A percentile compares a stretch with the other conserved stretches of the same genome.
phyloP scores from a whole-genome alignment of 2,888 invertebrate species.

The Gisinianus flammeolus region DNA sequence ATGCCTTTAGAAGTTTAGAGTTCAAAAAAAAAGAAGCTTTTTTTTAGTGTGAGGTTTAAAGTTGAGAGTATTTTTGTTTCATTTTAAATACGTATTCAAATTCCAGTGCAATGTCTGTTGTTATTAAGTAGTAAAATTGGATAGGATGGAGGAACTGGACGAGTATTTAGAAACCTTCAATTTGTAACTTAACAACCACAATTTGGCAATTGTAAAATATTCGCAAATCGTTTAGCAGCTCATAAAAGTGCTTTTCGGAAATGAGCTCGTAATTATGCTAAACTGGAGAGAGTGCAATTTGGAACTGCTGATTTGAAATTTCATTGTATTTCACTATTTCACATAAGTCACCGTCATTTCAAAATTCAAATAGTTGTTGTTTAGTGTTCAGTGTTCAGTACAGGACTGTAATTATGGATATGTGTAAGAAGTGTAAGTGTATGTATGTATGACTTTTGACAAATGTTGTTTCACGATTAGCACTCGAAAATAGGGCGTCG shows the following conservation, averaged over 20 bases:
- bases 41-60: too few species aligned
- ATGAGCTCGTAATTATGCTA: background rate
- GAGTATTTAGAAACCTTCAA: background rate
- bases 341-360: background rate
- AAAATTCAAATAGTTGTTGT: too few species aligned
- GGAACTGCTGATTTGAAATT: background rate
- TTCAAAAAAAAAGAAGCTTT: too few species aligned
- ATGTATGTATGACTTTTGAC: too few species aligned
- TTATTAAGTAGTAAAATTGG: background rate
- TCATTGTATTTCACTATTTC: too few species aligned
- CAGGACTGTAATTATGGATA: too few species aligned
- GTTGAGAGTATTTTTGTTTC: too few species aligned
- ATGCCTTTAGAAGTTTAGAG: too few species aligned
- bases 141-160: background rate
- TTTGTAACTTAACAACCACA: slow-evolving; percentile 2
- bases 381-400: too few species aligned
- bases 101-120: background rate
- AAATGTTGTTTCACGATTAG: too few species aligned
- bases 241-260: slow-evolving; percentile 5
- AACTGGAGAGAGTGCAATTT: background rate
- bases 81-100: background rate
- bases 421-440: too few species aligned
- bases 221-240: slow-evolving; percentile 14
- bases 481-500: too few species aligned
- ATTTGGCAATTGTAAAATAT: slow-evolving; percentile 3